Percentiles rank a stretch among this genome's conserved stretches.
Conservation (phyloP, 2,797 vertebrate species). For the Anableps anableps region DNA sequence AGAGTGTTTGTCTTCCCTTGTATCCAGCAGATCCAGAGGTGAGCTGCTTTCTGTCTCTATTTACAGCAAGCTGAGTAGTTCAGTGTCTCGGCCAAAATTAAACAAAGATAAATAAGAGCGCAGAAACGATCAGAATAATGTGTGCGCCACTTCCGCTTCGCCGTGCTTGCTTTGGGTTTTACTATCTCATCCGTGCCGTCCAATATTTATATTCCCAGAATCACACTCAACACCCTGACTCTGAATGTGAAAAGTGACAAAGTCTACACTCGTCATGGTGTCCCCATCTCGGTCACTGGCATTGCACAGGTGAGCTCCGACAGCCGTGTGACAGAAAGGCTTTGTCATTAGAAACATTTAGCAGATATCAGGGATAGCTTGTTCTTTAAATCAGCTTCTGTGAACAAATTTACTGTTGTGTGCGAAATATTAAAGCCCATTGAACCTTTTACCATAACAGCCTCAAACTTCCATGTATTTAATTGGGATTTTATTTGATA, state of each 20-base stretch:
- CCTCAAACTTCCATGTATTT: neutral
- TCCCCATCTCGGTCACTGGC: slow-evolving; percentile 95
- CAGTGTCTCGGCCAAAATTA: neutral
- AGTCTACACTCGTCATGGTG: slow-evolving; percentile 93
- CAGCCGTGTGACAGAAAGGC: neutral
- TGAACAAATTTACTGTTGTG: neutral
- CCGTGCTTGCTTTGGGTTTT: neutral
- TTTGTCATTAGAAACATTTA: neutral
- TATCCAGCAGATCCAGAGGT: slow-evolving; percentile 92
- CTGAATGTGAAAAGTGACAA: slow-evolving; percentile 97
- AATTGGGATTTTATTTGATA: neutral
- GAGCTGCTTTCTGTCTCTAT: slow-evolving; percentile 18
- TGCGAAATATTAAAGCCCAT: neutral
- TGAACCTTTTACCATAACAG: neutral
- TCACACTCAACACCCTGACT: slow-evolving; percentile 92
- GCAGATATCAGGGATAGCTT: neutral
- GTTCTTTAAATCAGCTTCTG: slow-evolving; percentile 7
- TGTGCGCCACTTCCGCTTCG: neutral
- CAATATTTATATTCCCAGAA: slow-evolving; percentile 74
- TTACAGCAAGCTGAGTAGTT: neutral
- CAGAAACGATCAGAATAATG: neutral
- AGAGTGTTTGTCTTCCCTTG: slow-evolving; percentile 92
- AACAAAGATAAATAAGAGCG: neutral
- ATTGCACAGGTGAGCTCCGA: slow-evolving; percentile 88
- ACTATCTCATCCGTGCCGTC: neutral